Evolutionary conservation across 2,797 vertebrate species (phyloP).

Genomic region (Amniataba percoides): DNA sequence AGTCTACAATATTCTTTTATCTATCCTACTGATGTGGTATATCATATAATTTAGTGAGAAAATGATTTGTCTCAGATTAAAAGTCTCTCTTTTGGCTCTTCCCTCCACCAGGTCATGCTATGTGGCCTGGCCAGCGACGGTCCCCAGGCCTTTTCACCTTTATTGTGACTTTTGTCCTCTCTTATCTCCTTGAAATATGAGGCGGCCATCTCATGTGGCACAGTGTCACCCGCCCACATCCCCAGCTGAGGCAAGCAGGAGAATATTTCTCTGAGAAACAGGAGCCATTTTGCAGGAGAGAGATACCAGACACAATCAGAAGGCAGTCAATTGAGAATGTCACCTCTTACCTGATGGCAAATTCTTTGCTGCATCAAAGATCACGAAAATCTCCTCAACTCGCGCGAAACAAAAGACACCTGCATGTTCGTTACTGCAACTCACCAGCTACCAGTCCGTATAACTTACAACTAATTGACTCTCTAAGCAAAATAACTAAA

Average conservation of each 20-base stretch:
- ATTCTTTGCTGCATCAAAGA: conserved; percentile 40
- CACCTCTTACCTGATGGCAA: conserved; percentile 33
- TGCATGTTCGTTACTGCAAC: conserved; percentile 19
- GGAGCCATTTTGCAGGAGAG: conserved; percentile 38
- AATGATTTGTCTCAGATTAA: conserved; percentile 41
- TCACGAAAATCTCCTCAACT: conserved; percentile 21
- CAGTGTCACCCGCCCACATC: conserved; percentile 36
- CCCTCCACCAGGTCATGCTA: conserved; percentile 20
- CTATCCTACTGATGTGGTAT: conserved; percentile 36
- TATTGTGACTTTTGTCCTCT: conserved; percentile 58
- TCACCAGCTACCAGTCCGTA: conserved; percentile 14
- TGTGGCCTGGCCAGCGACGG: conserved; percentile 13
- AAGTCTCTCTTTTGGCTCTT: conserved; percentile 43
- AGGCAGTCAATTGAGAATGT: conserved; percentile 48
- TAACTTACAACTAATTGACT: conserved; percentile 29
- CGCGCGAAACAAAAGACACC: conserved; percentile 20
- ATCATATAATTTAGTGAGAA: conserved; percentile 45
- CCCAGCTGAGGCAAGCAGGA: conserved; percentile 24
- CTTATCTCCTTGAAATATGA: conserved; percentile 71
- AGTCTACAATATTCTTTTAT: conserved; percentile 45
- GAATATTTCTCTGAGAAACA: conserved; percentile 39
- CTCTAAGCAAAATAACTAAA: conserved; percentile 40
- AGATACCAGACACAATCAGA: conserved; percentile 38
- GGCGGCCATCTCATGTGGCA: conserved; percentile 53
- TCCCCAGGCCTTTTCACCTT: conserved; percentile 47